Conservation (phyloP, 1,140 invertebrate species). For the Drosophila ohnishii region DNA sequence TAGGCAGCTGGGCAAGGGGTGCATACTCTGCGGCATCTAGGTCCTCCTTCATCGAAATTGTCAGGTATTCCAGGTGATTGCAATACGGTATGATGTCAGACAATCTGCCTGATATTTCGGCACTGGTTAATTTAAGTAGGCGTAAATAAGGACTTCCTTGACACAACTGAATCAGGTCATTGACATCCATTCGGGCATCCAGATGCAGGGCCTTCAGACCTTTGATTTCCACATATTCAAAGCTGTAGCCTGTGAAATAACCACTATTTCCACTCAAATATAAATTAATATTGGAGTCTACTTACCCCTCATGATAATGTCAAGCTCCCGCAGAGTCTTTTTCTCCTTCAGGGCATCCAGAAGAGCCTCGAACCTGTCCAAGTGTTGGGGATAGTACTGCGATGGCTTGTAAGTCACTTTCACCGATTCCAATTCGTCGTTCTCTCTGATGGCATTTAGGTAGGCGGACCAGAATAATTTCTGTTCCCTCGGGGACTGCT, state of each 20-base stretch:
- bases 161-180: background rate
- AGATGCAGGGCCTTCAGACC: background rate
- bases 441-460: background rate
- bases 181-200: background rate
- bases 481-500: background rate
- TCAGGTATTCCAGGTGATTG: slow-evolving; percentile 9
- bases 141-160: slow-evolving; percentile 6
- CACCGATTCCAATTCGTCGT: background rate
- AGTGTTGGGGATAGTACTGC: background rate
- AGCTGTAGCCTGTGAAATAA: background rate
- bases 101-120: slow-evolving; percentile 1
- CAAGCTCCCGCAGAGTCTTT: background rate
- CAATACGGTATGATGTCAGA: slow-evolving; percentile 11
- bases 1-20: slow-evolving; percentile 1
- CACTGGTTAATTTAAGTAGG: background rate
- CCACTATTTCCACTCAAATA: background rate
- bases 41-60: background rate
- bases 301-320: background rate
- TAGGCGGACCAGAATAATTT: slow-evolving; percentile 3
- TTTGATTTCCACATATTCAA: background rate
- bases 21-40: slow-evolving; percentile 1
- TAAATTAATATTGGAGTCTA: too few species aligned
- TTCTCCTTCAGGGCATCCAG: background rate
- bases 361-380: slow-evolving; percentile 5
- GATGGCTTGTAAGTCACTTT: background rate